These are phyloP conservation scores for Venturia canescens DNA, from an alignment of 1,140 invertebrate species.

Conservation along the genomic window DNA sequence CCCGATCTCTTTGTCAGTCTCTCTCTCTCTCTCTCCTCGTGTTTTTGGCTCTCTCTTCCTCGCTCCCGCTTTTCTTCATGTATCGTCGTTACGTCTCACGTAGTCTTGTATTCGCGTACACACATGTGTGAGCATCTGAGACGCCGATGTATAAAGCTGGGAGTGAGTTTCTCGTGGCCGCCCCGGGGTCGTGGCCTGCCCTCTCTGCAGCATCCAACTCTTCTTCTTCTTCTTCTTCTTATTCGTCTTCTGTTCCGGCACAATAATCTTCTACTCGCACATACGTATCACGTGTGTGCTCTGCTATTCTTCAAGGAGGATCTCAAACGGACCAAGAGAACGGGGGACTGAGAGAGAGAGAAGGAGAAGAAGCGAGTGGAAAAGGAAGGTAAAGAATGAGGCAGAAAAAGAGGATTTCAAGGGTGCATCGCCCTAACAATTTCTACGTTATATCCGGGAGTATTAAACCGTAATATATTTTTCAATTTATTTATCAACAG, in stretches of 20 bases:
- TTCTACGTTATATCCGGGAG: constrained; percentile 12
- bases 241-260: constrained; percentile 49
- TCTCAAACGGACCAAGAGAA: background rate
- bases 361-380: background rate
- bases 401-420: background rate
- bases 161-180: constrained; percentile 63
- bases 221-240: constrained; percentile 59
- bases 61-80: constrained; percentile 19
- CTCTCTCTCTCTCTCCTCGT: constrained; percentile 27
- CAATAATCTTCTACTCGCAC: constrained; percentile 60
- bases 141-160: constrained; percentile 56
- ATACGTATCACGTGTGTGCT: constrained; percentile 51
- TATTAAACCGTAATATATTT: background rate
- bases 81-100: constrained; percentile 29
- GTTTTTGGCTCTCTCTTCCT: constrained; percentile 18
- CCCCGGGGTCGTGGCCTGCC: constrained; percentile 75
- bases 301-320: constrained; percentile 50
- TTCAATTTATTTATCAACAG: background rate
- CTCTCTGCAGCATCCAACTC: constrained; percentile 62
- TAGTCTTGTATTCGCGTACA: constrained; percentile 55
- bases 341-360: background rate
- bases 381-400: background rate
- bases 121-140: constrained; percentile 57
- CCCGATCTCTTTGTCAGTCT: constrained; percentile 40
- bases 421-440: constrained; percentile 3